These are phyloP conservation scores for Macropis europaea DNA, from an alignment of 2,888 invertebrate species.

Conservation along the genomic window DNA sequence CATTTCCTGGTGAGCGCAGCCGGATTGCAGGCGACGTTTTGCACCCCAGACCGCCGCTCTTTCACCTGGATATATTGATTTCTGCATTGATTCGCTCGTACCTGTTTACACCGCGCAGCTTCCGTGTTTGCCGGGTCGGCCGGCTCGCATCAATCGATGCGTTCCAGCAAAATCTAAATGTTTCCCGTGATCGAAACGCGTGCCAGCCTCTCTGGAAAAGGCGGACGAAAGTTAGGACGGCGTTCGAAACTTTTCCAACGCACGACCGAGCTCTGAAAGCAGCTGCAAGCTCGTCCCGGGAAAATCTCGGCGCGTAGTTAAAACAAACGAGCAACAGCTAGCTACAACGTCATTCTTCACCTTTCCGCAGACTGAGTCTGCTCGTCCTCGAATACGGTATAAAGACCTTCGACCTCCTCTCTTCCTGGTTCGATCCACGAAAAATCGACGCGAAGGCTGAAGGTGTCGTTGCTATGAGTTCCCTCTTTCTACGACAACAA, in stretches of 20 bases:
- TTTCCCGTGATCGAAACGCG: neutral
- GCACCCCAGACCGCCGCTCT: neutral
- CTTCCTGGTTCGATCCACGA: neutral
- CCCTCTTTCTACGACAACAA: neutral
- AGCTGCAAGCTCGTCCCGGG: neutral
- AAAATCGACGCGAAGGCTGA: conserved; percentile 5
- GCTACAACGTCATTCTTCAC: conserved; percentile 3
- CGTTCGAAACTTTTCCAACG: too few relatives aligned
- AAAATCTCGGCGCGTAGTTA: neutral
- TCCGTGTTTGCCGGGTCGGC: neutral
- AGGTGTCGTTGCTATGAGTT: neutral
- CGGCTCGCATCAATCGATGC: neutral
- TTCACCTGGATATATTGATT: conserved; percentile 36
- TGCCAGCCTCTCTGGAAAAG: too few relatives aligned
- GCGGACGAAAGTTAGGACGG: too few relatives aligned
- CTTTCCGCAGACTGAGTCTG: neutral
- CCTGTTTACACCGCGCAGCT: neutral
- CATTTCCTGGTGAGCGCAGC: conserved; percentile 41
- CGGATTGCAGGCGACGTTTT: conserved; percentile 28
- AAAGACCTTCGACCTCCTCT: conserved; percentile 4
- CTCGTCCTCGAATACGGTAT: neutral
- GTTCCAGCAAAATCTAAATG: neutral
- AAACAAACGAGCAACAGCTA: neutral
- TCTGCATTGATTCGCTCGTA: conserved; percentile 14
- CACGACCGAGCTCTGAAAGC: too few relatives aligned